Evolutionary conservation across 2,113 vertebrate species (phyloP), one percentile per base, ranked within the genome.

Genomic region (Chrysemys picta): DNA sequence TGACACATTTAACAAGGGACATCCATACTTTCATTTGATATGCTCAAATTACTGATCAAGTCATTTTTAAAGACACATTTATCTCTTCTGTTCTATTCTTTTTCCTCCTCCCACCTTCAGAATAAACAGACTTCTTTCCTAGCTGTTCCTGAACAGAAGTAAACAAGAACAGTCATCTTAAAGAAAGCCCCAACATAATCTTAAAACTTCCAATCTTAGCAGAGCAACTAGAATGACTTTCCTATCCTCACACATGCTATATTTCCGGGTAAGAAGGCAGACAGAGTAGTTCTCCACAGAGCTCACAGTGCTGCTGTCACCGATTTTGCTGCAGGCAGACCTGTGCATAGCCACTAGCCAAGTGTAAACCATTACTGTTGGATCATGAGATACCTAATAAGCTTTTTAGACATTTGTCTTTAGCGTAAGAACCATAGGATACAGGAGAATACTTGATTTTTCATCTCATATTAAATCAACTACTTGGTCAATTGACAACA

Each of bases 171-270:
- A 78, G 24, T n/a, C 38, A 50, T 81, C 29, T 35, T 53, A 35
- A n/a, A 35, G 38, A 81, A 81, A 81, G 49, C 29, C 50, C 27
- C 31, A 53, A 21, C 2, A 54, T 35, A 53, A 52, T 38, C 50
- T 19, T n/a, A 54, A 81, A 50, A 11, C 50, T 53, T 54, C 80
- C 80, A 81, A 53, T 35, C 27, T 52, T 22, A 10, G 31, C 35
- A 47, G 8, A 80, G 17, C 8, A 35, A 52, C 29, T 52, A 53
- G 49, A 53, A 35, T 12, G 25, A 52, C 6, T 89, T 69, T 79
- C 12, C 22, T 4, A 8, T 22, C 1, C 5, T 3, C 35, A 21
- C 52, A 13, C 0, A 0, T 45, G 5, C 1, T 1, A 0, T 59
- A 25, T 54, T 12, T 27, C 87, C 87, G 10, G 19, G 6, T n/a